Conservation (phyloP, 2,113 vertebrate species). For the Philantomba maxwellii region DNA sequence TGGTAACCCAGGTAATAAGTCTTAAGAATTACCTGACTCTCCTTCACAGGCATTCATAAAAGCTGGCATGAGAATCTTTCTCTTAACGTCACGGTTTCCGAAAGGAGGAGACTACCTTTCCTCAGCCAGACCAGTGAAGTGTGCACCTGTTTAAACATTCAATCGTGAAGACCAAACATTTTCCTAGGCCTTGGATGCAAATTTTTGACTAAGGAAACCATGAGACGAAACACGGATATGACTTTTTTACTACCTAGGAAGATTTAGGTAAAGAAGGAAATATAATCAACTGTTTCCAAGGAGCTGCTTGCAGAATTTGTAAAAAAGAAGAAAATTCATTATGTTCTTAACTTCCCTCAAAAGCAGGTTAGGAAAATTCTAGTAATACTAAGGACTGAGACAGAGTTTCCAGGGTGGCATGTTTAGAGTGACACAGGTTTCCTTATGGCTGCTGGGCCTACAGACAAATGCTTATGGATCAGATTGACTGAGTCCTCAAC, state of each 20-base stretch:
- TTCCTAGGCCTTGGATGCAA: slow-evolving; percentile 51
- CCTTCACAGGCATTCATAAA: slow-evolving; percentile 58
- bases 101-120: slow-evolving; percentile 14
- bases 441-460: background rate
- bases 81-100: slow-evolving; percentile 22
- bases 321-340: background rate
- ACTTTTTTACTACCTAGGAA: slow-evolving; percentile 31
- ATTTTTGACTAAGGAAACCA: slow-evolving; percentile 43
- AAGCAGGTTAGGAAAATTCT: slow-evolving; percentile 13
- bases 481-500: background rate
- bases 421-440: background rate
- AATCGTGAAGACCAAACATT: slow-evolving; percentile 43
- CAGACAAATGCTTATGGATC: background rate
- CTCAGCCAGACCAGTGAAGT: slow-evolving; percentile 12
- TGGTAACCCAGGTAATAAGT: slow-evolving; percentile 79
- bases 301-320: background rate
- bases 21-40: slow-evolving; percentile 70
- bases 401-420: background rate
- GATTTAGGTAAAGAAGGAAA: slow-evolving; percentile 49
- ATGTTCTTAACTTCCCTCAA: slow-evolving; percentile 2
- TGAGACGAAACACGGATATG: slow-evolving; percentile 6
- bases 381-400: background rate
- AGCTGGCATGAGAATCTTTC: slow-evolving; percentile 11
- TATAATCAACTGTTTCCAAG: slow-evolving; percentile 22
- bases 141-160: slow-evolving; percentile 63